Evolutionary conservation across 2,797 vertebrate genomes (phyloP).

Genomic region (Acanthurus lineatus): DNA sequence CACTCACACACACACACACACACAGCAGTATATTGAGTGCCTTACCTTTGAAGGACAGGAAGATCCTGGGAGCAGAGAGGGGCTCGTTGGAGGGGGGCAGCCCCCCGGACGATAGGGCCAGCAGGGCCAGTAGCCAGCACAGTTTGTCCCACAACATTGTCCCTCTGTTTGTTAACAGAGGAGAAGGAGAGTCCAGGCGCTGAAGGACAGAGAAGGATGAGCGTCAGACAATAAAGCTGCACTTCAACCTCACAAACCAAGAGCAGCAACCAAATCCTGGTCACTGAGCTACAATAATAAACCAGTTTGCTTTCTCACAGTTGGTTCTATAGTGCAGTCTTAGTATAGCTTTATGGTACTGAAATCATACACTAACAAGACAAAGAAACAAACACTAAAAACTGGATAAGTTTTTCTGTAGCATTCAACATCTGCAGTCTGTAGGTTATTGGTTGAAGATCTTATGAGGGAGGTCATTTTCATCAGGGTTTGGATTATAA

Average conservation of each 20-base stretch:
- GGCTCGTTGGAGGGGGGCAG: conserved; percentile 74
- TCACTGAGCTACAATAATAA: conserved; percentile 20
- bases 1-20: conserved; percentile 25
- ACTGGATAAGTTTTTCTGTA: not conserved
- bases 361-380: not conserved
- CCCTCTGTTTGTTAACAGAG: conserved; percentile 77
- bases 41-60: conserved; percentile 90
- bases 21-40: conserved; percentile 12
- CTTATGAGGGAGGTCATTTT: conserved; percentile 8
- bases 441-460: not conserved
- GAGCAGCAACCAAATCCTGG: not conserved
- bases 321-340: not conserved
- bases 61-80: conserved; percentile 86
- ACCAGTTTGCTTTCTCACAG: not conserved
- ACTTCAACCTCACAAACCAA: conserved; percentile 26
- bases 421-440: not conserved
- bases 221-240: conserved; percentile 36
- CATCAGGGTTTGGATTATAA: not conserved
- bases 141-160: conserved; percentile 83
- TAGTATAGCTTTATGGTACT: not conserved
- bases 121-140: conserved; percentile 83
- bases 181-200: conserved; percentile 70
- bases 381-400: not conserved
- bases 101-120: conserved; percentile 77
- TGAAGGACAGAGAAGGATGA: conserved; percentile 68